These are phyloP conservation scores for Trichonephila clavipes DNA, from an alignment of 1,140 invertebrate genomes.

Conservation along the genomic window DNA sequence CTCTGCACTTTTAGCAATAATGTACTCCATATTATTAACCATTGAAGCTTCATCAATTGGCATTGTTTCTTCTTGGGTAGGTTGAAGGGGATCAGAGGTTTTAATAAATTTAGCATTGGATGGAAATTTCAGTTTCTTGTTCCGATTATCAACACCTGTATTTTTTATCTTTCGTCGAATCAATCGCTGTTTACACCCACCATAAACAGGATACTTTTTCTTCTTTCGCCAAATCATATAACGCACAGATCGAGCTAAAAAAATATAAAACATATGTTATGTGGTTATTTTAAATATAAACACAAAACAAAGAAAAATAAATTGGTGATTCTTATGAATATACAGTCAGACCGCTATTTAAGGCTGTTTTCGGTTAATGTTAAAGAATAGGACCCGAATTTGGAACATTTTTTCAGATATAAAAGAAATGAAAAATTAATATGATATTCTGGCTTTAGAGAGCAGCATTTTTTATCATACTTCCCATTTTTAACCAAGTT, in stretches of 20 bases:
- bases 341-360: too few species aligned
- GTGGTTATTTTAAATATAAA: too few species aligned
- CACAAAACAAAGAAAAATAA: too few species aligned
- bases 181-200: conserved; percentile 55
- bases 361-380: too few species aligned
- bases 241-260: conserved; percentile 38
- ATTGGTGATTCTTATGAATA: too few species aligned
- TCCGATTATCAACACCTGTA: background rate
- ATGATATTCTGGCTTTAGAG: too few species aligned
- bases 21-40: conserved; percentile 47
- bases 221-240: conserved; percentile 69
- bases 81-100: conserved; percentile 69
- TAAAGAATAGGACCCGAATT: too few species aligned
- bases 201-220: conserved; percentile 70
- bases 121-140: conserved; percentile 54
- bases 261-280: background rate
- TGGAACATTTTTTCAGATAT: too few species aligned
- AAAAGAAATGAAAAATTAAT: too few species aligned
- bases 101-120: conserved; percentile 66
- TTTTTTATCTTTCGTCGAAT: conserved; percentile 68
- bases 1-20: conserved; percentile 43
- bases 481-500: too few species aligned
- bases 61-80: conserved; percentile 43
- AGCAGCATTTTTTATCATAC: too few species aligned
- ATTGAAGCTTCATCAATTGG: conserved; percentile 29